Evolutionary conservation across 2,888 invertebrate species (phyloP).

Genomic region (Poecilobothrus nobilitatus): DNA sequence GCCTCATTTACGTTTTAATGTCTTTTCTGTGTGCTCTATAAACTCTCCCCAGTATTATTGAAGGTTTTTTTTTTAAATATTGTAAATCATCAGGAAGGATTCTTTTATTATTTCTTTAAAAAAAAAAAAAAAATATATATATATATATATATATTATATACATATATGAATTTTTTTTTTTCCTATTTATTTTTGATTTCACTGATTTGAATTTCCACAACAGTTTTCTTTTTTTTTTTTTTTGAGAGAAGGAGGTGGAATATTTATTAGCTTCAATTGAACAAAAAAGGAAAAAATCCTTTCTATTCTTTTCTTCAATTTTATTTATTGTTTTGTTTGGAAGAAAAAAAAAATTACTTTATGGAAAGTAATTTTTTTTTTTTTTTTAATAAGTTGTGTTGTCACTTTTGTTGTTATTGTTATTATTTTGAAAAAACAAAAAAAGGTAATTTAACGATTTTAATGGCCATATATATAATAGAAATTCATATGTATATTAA

Average conservation of each 20-base stretch:
- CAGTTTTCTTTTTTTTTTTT: too few species aligned
- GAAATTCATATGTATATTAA: too few species aligned
- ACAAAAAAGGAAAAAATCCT: background rate
- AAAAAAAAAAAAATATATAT: too few species aligned
- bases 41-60: background rate
- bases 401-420: background rate
- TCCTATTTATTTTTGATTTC: background rate
- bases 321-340: too few species aligned
- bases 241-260: background rate
- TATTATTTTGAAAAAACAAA: background rate
- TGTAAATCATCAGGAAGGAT: slow-evolving; percentile 4
- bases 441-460: background rate
- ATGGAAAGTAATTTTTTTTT: background rate
- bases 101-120: background rate
- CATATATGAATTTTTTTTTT: background rate
- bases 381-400: background rate
- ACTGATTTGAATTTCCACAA: background rate
- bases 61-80: background rate
- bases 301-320: background rate
- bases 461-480: background rate
- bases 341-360: background rate
- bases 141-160: too few species aligned
- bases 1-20: background rate
- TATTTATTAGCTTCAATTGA: background rate
- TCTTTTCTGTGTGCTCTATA: background rate